Evolutionary conservation across 2,797 vertebrate genomes (phyloP).

Genomic region (Myotis planiceps): DNA sequence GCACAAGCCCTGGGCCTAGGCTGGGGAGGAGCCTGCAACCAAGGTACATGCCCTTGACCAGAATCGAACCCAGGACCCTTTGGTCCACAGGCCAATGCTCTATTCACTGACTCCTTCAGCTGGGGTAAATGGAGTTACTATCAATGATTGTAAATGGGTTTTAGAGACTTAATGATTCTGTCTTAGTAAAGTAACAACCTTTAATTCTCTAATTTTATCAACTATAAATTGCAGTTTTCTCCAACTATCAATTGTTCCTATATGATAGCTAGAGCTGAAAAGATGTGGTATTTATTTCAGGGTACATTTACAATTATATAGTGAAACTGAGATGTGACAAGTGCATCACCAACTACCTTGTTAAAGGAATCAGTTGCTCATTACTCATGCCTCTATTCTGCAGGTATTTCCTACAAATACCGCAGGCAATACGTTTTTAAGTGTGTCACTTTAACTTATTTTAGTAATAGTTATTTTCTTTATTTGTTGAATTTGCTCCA

Average conservation of each 20-base stretch:
- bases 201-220: slow-evolving; percentile 45
- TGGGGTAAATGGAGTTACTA: slow-evolving; percentile 73
- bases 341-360: neutral
- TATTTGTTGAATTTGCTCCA: slow-evolving; percentile 39
- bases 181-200: slow-evolving; percentile 13
- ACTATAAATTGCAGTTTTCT: neutral
- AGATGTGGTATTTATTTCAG: slow-evolving; percentile 36
- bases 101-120: slow-evolving; percentile 53
- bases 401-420: neutral
- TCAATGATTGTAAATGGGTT: slow-evolving; percentile 67
- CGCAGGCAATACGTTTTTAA: neutral
- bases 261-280: neutral
- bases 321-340: neutral
- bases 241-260: slow-evolving; percentile 1
- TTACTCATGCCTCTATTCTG: neutral
- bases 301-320: neutral
- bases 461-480: slow-evolving; percentile 29
- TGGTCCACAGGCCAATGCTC: too few species aligned
- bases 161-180: slow-evolving; percentile 56
- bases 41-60: too few species aligned
- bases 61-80: too few species aligned
- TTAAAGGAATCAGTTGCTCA: neutral
- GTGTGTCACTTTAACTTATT: slow-evolving; percentile 26
- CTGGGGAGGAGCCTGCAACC: too few species aligned
- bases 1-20: too few species aligned